A percentile compares a stretch with the other conserved stretches of the same genome.
Conservation (phyloP, 2,113 vertebrate genomes). For the Collichthys lucidus region DNA sequence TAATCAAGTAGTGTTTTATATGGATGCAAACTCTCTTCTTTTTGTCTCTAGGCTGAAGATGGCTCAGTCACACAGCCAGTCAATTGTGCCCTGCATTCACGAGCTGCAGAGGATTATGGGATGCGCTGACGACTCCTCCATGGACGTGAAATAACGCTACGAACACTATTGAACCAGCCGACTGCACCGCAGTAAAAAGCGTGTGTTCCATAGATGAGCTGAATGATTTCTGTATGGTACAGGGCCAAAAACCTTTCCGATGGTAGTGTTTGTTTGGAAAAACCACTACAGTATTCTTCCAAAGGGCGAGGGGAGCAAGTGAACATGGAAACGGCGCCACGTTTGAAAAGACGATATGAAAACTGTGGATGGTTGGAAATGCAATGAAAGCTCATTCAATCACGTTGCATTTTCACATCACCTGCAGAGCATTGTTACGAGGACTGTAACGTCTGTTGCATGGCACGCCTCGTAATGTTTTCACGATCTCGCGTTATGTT, state of each 20-base stretch:
- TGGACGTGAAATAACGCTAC: constrained; percentile 49
- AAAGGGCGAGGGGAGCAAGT: constrained; percentile 24
- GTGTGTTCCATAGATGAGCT: neutral
- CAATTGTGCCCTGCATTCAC: constrained; percentile 70
- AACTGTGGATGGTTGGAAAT: constrained; percentile 10
- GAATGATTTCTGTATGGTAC: neutral
- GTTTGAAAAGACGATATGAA: constrained; percentile 12
- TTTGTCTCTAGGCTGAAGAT: constrained; percentile 69
- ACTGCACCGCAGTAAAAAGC: neutral
- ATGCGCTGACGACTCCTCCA: constrained; percentile 32
- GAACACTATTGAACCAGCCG: neutral
- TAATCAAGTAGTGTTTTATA: neutral
- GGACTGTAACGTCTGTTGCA: neutral
- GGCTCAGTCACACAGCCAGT: constrained; percentile 71
- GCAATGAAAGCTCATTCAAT: constrained; percentile 20
- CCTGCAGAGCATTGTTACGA: neutral
- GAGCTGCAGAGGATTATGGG: constrained; percentile 77
- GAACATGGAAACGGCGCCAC: constrained; percentile 1
- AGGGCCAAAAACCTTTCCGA: constrained; percentile 19
- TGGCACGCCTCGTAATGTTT: neutral
- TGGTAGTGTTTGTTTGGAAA: constrained; percentile 18
- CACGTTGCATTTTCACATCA: constrained; percentile 3
- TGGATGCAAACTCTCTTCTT: neutral
- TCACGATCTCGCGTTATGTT: neutral
- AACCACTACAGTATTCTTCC: constrained; percentile 51